phyloP scores from a whole-genome alignment of 2,888 invertebrate genomes.

The Eubasilissa splendida region DNA sequence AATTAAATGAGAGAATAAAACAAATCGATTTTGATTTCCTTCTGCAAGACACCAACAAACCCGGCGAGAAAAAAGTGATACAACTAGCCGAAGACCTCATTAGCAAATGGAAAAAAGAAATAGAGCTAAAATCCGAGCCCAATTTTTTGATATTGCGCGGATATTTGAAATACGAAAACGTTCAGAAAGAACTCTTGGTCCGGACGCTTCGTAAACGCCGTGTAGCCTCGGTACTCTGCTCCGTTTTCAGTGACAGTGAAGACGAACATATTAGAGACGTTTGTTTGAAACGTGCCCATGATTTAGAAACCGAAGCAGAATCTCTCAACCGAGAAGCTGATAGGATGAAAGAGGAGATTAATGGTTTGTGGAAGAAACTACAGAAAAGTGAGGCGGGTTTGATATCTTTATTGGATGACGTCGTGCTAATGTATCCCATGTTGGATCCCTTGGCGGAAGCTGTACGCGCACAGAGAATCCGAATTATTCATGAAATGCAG shows the following conservation, averaged over 20 bases:
- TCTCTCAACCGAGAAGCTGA: neutral
- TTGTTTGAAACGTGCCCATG: neutral
- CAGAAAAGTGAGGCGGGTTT: neutral
- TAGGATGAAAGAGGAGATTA: neutral
- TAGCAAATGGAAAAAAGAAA: conserved; percentile 10
- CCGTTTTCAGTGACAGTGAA: neutral
- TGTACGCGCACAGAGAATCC: neutral
- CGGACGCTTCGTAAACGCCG: neutral
- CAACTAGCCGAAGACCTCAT: neutral
- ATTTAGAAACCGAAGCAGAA: conserved; percentile 7
- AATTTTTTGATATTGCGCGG: neutral
- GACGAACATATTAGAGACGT: neutral
- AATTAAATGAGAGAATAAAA: neutral
- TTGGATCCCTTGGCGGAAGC: conserved; percentile 3
- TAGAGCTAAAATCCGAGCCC: neutral
- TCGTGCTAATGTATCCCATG: neutral
- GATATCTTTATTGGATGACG: neutral
- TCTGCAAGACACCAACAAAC: neutral
- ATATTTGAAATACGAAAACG: conserved; percentile 3
- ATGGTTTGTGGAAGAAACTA: neutral
- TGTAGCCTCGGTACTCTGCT: neutral
- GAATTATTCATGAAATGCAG: neutral
- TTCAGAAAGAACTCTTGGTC: neutral
- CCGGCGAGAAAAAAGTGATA: neutral
- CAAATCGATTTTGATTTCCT: neutral